phyloP scores from a whole-genome alignment of 92 coral and sea anemone genomes.

The Blastomussa wellsi region DNA sequence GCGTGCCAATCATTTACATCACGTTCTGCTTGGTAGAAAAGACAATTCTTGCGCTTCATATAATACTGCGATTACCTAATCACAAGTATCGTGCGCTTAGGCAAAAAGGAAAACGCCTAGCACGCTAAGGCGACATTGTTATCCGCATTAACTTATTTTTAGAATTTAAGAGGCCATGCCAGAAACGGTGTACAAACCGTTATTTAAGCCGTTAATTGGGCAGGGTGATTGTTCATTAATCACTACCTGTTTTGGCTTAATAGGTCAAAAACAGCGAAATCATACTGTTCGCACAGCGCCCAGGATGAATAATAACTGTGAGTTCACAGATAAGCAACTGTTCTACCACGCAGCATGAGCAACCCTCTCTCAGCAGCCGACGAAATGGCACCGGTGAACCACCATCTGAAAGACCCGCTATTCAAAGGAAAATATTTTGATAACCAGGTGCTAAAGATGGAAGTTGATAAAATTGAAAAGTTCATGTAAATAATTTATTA shows the following conservation, averaged over 20 bases:
- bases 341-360: constrained; percentile 7
- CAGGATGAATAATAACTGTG: neutral
- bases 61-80: neutral
- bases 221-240: neutral
- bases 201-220: neutral
- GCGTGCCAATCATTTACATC: neutral
- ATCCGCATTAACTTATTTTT: neutral
- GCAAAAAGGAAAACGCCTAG: too few relatives aligned
- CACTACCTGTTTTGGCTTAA: constrained; percentile 5
- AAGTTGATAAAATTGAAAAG: neutral
- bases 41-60: neutral
- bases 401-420: neutral
- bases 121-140: too few relatives aligned
- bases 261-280: constrained; percentile 5
- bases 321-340: constrained; percentile 1
- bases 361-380: constrained; percentile 6
- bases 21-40: neutral
- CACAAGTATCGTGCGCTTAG: neutral
- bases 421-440: neutral
- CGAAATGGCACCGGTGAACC: constrained; percentile 5
- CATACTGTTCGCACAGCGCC: neutral
- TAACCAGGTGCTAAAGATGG: constrained; percentile 8
- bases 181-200: neutral
- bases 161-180: neutral
- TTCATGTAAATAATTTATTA: neutral